Evolutionary conservation across 2,888 invertebrate species (phyloP).

Genomic region (Pocota personata): DNA sequence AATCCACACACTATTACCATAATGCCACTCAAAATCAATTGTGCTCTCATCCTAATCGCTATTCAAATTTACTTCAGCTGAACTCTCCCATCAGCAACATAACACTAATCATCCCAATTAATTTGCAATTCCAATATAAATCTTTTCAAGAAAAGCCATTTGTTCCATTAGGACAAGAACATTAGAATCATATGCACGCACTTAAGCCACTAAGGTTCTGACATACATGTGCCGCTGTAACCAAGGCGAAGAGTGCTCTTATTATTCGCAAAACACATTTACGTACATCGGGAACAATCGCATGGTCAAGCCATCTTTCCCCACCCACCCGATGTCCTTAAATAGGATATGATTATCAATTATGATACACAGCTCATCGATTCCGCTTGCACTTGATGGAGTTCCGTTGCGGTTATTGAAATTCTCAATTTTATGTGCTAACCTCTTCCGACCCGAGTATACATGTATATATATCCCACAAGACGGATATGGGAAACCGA

Average conservation of each 20-base stretch:
- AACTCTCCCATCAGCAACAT: background rate
- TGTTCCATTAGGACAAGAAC: slow-evolving; percentile 15
- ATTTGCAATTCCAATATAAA: slow-evolving; percentile 5
- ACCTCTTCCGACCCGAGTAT: background rate
- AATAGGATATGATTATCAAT: slow-evolving; percentile 15
- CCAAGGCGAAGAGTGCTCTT: background rate
- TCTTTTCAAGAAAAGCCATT: slow-evolving; percentile 2
- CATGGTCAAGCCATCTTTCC: background rate
- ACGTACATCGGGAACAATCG: background rate
- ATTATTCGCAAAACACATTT: slow-evolving; percentile 1
- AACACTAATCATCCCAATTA: slow-evolving; percentile 8
- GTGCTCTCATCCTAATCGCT: background rate
- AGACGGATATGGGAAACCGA: background rate
- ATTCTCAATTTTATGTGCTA: background rate
- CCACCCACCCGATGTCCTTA: background rate
- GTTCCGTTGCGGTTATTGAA: slow-evolving; percentile 12
- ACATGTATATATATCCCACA: background rate
- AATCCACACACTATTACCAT: background rate
- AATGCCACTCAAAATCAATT: background rate
- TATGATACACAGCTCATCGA: slow-evolving; percentile 19
- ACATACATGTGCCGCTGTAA: background rate
- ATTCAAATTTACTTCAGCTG: background rate
- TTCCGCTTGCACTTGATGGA: slow-evolving; percentile 14
- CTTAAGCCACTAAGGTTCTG: background rate
- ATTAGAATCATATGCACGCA: slow-evolving; percentile 27